A percentile compares a stretch with the other conserved stretches of the same genome.
These are phyloP conservation scores for Tyrophagus putrescentiae DNA, from an alignment of 1,140 invertebrate genomes.

Conservation along the genomic window DNA sequence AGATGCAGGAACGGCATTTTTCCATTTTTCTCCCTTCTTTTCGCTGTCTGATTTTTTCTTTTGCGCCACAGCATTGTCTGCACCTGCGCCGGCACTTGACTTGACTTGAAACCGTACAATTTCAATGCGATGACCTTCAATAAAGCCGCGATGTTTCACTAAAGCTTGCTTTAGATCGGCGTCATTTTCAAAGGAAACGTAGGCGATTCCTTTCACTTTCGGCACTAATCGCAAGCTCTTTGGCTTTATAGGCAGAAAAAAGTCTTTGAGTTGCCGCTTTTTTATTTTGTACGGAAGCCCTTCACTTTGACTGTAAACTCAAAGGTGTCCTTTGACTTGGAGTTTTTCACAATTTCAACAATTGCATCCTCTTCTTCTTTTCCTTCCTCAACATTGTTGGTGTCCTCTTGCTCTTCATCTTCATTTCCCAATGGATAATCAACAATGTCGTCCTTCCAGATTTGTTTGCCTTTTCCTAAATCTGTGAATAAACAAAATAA, in stretches of 20 bases:
- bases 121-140: slow-evolving; percentile 35
- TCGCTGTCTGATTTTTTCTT: slow-evolving; percentile 16
- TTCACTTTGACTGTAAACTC: slow-evolving; percentile 39
- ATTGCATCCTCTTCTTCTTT: slow-evolving; percentile 31
- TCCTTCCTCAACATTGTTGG: slow-evolving; percentile 30
- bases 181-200: slow-evolving; percentile 70
- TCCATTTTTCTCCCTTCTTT: slow-evolving; percentile 42
- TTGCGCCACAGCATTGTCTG: slow-evolving; percentile 30
- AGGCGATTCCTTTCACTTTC: slow-evolving; percentile 64
- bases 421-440: not conserved
- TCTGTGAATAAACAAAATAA: not conserved
- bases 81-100: slow-evolving; percentile 26
- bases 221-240: slow-evolving; percentile 60
- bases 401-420: slow-evolving; percentile 23
- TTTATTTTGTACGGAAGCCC: slow-evolving; percentile 41
- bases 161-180: slow-evolving; percentile 64
- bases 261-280: slow-evolving; percentile 56
- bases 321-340: slow-evolving; percentile 24
- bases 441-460: slow-evolving; percentile 38
- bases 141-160: slow-evolving; percentile 68
- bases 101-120: slow-evolving; percentile 32
- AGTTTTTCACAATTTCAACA: slow-evolving; percentile 23
- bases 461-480: slow-evolving; percentile 33
- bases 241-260: slow-evolving; percentile 61
- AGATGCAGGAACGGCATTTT: slow-evolving; percentile 35